Conservation (phyloP, 2,797 vertebrate species). For the Phoxinus dragarum region DNA sequence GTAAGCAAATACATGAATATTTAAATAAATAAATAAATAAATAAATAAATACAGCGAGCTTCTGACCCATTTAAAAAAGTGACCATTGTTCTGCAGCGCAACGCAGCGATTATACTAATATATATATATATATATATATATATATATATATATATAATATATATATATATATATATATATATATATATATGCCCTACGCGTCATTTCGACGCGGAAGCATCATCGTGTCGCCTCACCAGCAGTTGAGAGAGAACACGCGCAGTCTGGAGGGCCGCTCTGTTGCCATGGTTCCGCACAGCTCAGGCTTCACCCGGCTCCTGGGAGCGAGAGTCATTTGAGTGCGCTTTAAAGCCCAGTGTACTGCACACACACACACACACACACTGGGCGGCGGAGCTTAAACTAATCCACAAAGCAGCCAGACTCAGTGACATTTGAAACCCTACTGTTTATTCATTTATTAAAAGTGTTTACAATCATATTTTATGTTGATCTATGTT, state of each 20-base stretch:
- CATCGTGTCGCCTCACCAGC: conserved; percentile 56
- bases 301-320: conserved; percentile 29
- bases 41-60: conserved; percentile 52
- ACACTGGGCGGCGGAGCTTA: conserved; percentile 24
- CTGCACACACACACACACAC: not conserved
- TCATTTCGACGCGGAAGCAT: not conserved
- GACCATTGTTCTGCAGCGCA: too few relatives aligned
- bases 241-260: conserved; percentile 64
- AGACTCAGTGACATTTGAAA: conserved; percentile 5
- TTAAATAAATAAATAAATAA: not conserved
- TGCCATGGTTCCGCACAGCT: conserved; percentile 52
- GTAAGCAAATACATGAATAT: conserved; percentile 50
- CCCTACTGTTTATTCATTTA: not conserved
- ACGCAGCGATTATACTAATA: too few relatives aligned
- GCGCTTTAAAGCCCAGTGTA: conserved; percentile 16
- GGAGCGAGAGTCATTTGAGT: not conserved
- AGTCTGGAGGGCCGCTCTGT: conserved; percentile 46
- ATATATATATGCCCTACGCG: not conserved
- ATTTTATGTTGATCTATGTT: too few relatives aligned
- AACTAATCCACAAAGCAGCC: conserved; percentile 36
- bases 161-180: too few relatives aligned
- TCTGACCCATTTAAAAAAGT: not conserved
- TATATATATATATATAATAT: too few relatives aligned
- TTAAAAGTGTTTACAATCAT: not conserved
- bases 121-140: too few relatives aligned